phyloP scores from a whole-genome alignment of 2,888 invertebrate species.

The Chloroclystis v-ata region DNA sequence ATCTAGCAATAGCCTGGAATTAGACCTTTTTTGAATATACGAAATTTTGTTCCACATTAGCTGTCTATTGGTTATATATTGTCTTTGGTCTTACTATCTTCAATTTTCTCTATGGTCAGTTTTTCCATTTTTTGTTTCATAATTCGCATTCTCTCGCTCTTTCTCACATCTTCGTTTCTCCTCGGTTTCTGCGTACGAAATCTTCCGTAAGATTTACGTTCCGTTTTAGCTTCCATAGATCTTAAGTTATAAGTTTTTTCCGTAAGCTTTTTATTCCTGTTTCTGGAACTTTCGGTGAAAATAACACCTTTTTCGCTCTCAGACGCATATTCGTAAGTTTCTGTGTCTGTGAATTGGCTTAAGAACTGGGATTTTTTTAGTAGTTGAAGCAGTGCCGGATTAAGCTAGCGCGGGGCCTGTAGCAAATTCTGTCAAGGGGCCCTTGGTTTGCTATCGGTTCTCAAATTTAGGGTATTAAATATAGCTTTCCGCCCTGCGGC shows the following conservation, averaged over 20 bases:
- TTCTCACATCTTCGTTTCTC: conserved; percentile 9
- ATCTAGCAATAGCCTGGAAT: too few relatives aligned
- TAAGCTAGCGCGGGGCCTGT: too few relatives aligned
- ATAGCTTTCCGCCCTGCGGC: too few relatives aligned
- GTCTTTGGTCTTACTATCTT: background rate
- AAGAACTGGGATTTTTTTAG: conserved; percentile 64
- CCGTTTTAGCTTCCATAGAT: conserved; percentile 55
- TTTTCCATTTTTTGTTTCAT: conserved; percentile 1
- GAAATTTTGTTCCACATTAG: too few relatives aligned
- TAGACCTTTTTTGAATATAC: too few relatives aligned
- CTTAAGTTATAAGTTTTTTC: conserved; percentile 62
- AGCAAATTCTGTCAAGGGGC: too few relatives aligned
- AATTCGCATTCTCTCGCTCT: background rate
- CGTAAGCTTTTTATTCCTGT: conserved; percentile 39
- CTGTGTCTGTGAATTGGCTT: conserved; percentile 51
- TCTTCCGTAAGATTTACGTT: conserved; percentile 53
- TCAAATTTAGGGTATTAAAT: too few relatives aligned
- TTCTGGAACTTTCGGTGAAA: conserved; percentile 41
- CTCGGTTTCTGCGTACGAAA: conserved; percentile 40
- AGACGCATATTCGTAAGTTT: conserved; percentile 63
- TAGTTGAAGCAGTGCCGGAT: too few relatives aligned
- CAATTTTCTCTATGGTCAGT: background rate
- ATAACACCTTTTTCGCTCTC: conserved; percentile 55
- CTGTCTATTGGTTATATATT: too few relatives aligned
- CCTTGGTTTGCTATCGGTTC: too few relatives aligned